These are phyloP conservation scores for Agelas oroides DNA, from an alignment of 37 sponge, comb jelly and placozoan genomes.

Conservation along the genomic window DNA sequence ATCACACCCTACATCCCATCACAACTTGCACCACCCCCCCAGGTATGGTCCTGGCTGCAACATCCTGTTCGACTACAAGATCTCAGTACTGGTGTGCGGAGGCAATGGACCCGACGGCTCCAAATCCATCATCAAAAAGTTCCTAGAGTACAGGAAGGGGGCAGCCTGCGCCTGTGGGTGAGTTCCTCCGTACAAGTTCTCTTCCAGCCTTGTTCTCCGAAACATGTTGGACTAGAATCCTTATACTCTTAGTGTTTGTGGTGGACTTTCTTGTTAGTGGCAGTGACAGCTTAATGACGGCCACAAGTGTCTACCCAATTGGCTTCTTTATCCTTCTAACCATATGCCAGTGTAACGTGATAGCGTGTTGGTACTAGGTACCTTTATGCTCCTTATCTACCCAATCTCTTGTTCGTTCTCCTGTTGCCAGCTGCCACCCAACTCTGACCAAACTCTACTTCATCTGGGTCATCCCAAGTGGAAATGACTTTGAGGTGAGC, in stretches of 20 bases:
- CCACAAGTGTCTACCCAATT: too few species aligned
- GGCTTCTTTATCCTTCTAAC: too few species aligned
- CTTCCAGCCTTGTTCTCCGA: too few species aligned
- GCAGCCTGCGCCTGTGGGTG: conserved; percentile 65
- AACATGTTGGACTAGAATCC: too few species aligned
- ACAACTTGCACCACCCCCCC: neutral
- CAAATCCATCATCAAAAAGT: conserved; percentile 47
- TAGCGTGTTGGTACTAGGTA: too few species aligned
- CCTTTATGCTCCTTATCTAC: too few species aligned
- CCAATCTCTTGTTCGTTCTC: too few species aligned
- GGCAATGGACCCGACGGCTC: conserved; percentile 47
- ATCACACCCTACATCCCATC: neutral
- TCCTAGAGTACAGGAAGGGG: conserved; percentile 59
- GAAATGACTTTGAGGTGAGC: conserved; percentile 70
- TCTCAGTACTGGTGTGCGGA: conserved; percentile 60
- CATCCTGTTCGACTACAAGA: conserved; percentile 48
- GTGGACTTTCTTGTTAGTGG: too few species aligned
- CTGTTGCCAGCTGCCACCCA: conserved; percentile 46
- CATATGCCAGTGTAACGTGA: too few species aligned
- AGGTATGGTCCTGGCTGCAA: conserved; percentile 46
- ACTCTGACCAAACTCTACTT: conserved; percentile 60
- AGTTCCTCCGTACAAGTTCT: conserved; percentile 14
- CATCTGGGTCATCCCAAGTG: conserved; percentile 67
- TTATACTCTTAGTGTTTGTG: too few species aligned
- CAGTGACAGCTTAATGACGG: too few species aligned